A percentile compares a stretch with the other conserved stretches of the same genome.
These are phyloP conservation scores for Lycocorax pyrrhopterus DNA, from an alignment of 2,113 vertebrate species.

Conservation along the genomic window DNA sequence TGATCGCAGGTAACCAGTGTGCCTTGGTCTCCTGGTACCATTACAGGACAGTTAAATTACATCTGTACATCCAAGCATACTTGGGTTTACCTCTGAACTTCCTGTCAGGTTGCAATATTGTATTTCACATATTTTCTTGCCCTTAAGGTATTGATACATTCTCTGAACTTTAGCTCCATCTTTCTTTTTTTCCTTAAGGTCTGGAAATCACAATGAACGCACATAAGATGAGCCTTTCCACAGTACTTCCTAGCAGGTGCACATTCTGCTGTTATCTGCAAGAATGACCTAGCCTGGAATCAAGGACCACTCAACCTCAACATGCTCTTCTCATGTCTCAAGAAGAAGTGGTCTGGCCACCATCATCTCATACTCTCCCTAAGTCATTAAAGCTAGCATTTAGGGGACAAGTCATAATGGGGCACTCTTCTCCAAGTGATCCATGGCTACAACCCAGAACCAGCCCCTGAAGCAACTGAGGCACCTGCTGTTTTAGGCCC, in stretches of 20 bases:
- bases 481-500: background rate
- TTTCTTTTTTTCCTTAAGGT: background rate
- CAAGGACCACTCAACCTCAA: background rate
- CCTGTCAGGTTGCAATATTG: background rate
- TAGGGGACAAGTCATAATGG: accelerated
- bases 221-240: accelerated
- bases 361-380: background rate
- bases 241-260: background rate
- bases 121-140: background rate
- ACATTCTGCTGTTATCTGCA: background rate
- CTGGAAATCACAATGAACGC: accelerated
- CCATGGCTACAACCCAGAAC: background rate
- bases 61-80: background rate
- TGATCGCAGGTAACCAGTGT: too few relatives aligned
- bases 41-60: background rate
- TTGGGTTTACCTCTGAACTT: background rate
- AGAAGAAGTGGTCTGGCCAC: background rate
- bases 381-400: background rate
- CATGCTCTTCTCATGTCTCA: background rate
- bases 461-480: background rate
- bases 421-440: background rate
- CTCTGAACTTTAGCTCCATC: background rate
- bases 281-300: background rate
- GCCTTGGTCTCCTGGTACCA: too few relatives aligned
- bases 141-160: background rate